Evolutionary conservation across 1,140 invertebrate genomes (phyloP), one percentile per base, ranked within the genome.

Genomic region (Leptopilina clavipes): DNA sequence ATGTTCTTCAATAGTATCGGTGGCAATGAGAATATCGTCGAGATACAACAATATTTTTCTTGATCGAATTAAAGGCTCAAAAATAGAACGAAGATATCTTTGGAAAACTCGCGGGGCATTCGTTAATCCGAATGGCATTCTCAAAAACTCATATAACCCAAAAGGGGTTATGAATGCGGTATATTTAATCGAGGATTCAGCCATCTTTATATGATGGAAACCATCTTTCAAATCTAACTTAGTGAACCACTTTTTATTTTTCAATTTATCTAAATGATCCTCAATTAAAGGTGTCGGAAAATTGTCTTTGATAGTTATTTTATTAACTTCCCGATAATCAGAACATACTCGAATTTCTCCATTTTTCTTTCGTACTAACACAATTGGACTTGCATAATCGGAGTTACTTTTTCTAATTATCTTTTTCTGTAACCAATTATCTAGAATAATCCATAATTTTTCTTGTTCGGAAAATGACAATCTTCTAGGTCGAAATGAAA

Each of bases 261-360:
- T 76, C 5, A 56, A 70, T 71, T 48, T 22, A 31, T 71, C 65
- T 40, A 25, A 31, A 40, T 79, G 81, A n/a, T 91, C 89, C 17
- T 91, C 87, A 18, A 93, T 91, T 8, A 85, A 70, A 0, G 91
- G 91, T 22, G 92, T 75, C 1, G 91, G 91, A 79, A n/a, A n/a
- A n/a, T n/a, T n/a, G n/a, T n/a, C n/a, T n/a, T n/a, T n/a, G n/a
- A n/a, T n/a, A n/a, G n/a, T 91, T 1, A 86, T 73, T 0, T 59
- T 31, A 79, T 92, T 92, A 1, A 92, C 56, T 22, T 72, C 25
- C 12, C 89, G 70, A 75, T 87, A 92, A 79, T 92, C 91, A 1
- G 37, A 75, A 78, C 90, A 92, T 12, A 91, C 85, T 8, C 90
- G 75, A 25, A 54, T 54, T 12, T 73, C 17, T 0, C 40, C 71